A percentile compares a stretch with the other conserved stretches of the same genome.
Evolutionary conservation across 2,113 vertebrate genomes (phyloP).

Genomic region (Merops nubicus): DNA sequence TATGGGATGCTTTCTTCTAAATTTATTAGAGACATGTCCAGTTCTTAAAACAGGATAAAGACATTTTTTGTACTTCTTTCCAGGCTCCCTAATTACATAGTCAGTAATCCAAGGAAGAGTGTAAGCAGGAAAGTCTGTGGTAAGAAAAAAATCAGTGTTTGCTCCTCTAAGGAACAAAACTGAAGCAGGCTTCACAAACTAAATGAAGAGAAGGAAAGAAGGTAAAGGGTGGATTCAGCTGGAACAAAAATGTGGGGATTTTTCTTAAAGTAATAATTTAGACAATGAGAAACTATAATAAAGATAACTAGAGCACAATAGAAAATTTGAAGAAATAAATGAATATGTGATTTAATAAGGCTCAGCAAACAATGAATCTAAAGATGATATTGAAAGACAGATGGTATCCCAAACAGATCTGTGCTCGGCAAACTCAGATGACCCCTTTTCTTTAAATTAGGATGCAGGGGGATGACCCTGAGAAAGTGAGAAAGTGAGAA

Average conservation of each 20-base stretch:
- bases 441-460: not conserved
- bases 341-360: not conserved
- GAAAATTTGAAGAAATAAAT: not conserved
- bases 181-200: not conserved
- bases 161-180: not conserved
- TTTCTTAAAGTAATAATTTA: not conserved
- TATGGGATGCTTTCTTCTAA: not conserved
- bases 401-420: constrained; percentile 8
- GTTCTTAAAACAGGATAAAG: not conserved
- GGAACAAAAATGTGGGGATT: not conserved
- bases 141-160: not conserved
- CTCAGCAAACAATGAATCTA: not conserved
- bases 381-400: not conserved
- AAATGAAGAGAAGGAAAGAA: not conserved
- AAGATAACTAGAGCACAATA: not conserved
- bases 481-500: constrained; percentile 26
- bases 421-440: constrained; percentile 1
- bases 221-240: not conserved
- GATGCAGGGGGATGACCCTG: constrained; percentile 9
- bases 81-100: not conserved
- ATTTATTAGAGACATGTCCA: not conserved
- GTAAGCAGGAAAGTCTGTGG: not conserved
- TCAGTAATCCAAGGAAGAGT: not conserved
- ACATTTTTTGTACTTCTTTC: not conserved
- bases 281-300: not conserved